Base-by-base conservation (phyloP, 2,888 invertebrate genomes). In the Epirrita christyi region DNA sequence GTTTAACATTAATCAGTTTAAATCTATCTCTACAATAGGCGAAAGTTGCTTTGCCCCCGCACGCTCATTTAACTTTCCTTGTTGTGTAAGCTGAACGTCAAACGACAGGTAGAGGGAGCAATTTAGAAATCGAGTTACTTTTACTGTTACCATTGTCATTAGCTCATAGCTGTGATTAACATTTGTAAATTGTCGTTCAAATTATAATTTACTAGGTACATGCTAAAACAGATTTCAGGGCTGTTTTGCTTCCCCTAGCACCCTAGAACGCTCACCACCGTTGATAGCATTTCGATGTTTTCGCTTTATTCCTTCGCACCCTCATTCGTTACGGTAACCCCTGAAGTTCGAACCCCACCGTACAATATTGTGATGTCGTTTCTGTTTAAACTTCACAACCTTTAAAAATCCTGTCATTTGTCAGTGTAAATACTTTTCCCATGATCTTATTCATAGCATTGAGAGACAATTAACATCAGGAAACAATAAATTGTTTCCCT, bases 71-170 rank as follows among this genome's bases (percentile, higher is more conserved):
- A 88, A 88, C 90, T 92, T 92, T 91, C 91, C 86, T 90, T 85
- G 89, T 92, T 92, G 92, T 91, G 86, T 91, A 91, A 92, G 88
- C 80, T 83, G 77, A 87, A 82, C 83, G 82, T 77, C 77, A 77
- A 85, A 80, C 75, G 82, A 80, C 81, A 83, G 81, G 83, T 88
- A 87, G 88, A 86, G 86, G 83, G 86, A 88, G 88, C 80, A 73
- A 83, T 80, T 76, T 89, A 86, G 89, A 89, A 89, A 89, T 89
- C 88, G 81, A 84, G 75, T 80, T 76, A 83, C 83, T 86, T 85
- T 85, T 87, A 83, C 81, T 81, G 71, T 66, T 77, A 75, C 70
- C 71, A 80, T 76, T 79, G 76, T 76, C 72, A 80, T 77, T 76
- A 76, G 67, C 27, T 54, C 8, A 15, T 47, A 9, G 9, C 65